phyloP scores from a whole-genome alignment of 2,113 vertebrate genomes.

The Hoplias malabaricus region DNA sequence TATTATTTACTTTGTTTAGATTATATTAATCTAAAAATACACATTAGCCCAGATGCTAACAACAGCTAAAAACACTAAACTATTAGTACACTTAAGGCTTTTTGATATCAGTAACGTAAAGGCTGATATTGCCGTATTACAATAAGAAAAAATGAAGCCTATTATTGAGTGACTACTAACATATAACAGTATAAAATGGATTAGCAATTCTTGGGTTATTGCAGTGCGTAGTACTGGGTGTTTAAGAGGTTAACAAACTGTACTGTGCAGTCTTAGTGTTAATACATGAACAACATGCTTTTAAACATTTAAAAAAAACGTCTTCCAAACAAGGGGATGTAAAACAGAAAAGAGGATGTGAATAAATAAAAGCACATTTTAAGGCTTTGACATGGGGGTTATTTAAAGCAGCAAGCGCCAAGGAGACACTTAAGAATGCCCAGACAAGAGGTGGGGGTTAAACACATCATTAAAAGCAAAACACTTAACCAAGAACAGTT shows the following conservation, averaged over 20 bases:
- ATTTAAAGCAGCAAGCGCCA: neutral
- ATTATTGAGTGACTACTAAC: too few relatives aligned
- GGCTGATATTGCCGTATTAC: too few relatives aligned
- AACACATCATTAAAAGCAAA: slow-evolving; percentile 48
- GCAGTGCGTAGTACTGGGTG: too few relatives aligned
- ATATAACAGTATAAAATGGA: too few relatives aligned
- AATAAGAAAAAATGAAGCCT: too few relatives aligned
- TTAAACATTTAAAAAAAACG: neutral
- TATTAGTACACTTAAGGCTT: too few relatives aligned
- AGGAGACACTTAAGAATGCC: neutral
- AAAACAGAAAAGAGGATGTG: neutral
- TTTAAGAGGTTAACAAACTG: neutral
- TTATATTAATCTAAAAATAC: too few relatives aligned
- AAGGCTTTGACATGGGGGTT: neutral
- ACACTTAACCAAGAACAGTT: slow-evolving; percentile 39
- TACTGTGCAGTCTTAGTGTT: neutral
- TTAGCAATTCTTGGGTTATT: too few relatives aligned
- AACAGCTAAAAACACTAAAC: too few relatives aligned
- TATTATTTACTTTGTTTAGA: too few relatives aligned
- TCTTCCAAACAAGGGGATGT: neutral
- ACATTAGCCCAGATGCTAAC: too few relatives aligned
- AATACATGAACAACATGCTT: neutral
- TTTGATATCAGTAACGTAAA: too few relatives aligned
- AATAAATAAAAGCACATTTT: slow-evolving; percentile 8
- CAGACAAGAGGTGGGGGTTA: neutral